Evolutionary conservation across 1,140 invertebrate genomes (phyloP), one percentile per base, ranked within the genome.

Genomic region (Hycleus phaleratus): DNA sequence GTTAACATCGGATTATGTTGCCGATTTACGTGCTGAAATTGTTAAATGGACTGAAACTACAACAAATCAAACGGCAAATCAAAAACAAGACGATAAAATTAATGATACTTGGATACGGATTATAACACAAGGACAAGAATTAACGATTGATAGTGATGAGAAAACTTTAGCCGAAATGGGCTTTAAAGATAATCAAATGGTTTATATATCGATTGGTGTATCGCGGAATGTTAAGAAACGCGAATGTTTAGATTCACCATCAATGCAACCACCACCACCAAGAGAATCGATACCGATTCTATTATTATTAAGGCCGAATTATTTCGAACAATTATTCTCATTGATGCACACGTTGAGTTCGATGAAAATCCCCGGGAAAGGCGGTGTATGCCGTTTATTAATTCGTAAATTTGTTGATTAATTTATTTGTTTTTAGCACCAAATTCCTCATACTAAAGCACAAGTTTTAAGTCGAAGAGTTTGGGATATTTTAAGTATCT

Each of bases 121-220:
- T 79, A 95, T 96, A 46, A 94, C 91, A 0, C 88, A 93, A 71
- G 93, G 93, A 0, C 93, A 95, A 71, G 94, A 97, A 71, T 75
- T 97, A 2, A 91, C 90, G 0, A 86, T 90, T n/a, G 93, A 97
- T 62, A 91, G 89, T 68, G 94, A 97, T 71, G 93, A 96, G 68
- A 90, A 94, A 63, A 90, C 86, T 0, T 72, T 96, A 0, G 84
- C 83, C 11, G 92, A 95, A 73, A 87, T 95, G 75, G 91, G 91
- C 26, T 92, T 96, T 67, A 96, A 95, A 72, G 93, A 96, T 71
- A 85, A 85, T 61, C 82, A 91, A 81, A 75, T 94, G 68, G 89
- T 95, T 9, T 95, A 93, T 73, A 90, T 94, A 46, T 95, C 91
- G 1, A 80, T 93, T 62, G 90, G 91, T 9, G 87, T 85, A 39